These are phyloP conservation scores for Zosterops lateralis DNA, from an alignment of 2,113 vertebrate species.

Conservation along the genomic window DNA sequence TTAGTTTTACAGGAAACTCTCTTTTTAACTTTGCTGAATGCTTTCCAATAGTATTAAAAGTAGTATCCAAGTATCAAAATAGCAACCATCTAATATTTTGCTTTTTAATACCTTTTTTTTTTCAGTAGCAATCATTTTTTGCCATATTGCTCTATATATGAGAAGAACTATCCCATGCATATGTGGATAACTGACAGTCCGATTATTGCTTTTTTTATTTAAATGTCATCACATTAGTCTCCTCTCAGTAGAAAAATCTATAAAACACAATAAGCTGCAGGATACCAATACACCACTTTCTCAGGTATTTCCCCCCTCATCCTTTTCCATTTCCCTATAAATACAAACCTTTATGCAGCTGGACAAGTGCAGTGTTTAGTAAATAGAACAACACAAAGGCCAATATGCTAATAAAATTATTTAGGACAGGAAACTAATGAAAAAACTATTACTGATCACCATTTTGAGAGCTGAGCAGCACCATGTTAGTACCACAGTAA, in stretches of 20 bases:
- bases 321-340: neutral
- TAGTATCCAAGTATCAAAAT: neutral
- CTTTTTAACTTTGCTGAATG: neutral
- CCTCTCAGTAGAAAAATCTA: neutral
- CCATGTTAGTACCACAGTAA: rapidly evolving
- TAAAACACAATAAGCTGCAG: neutral
- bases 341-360: neutral
- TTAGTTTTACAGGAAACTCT: neutral
- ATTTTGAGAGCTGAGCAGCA: neutral
- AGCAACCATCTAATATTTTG: neutral
- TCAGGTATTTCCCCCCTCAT: neutral
- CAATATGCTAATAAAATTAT: neutral
- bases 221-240: neutral
- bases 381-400: neutral
- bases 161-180: neutral
- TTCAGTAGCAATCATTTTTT: neutral
- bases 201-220: neutral
- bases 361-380: neutral
- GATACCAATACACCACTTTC: neutral
- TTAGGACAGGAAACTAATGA: neutral
- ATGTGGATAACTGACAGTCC: neutral
- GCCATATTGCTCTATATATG: neutral
- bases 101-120: neutral
- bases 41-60: neutral
- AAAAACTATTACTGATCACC: neutral